These are phyloP conservation scores for Perdita meconis DNA, from an alignment of 2,888 invertebrate genomes.

Conservation along the genomic window DNA sequence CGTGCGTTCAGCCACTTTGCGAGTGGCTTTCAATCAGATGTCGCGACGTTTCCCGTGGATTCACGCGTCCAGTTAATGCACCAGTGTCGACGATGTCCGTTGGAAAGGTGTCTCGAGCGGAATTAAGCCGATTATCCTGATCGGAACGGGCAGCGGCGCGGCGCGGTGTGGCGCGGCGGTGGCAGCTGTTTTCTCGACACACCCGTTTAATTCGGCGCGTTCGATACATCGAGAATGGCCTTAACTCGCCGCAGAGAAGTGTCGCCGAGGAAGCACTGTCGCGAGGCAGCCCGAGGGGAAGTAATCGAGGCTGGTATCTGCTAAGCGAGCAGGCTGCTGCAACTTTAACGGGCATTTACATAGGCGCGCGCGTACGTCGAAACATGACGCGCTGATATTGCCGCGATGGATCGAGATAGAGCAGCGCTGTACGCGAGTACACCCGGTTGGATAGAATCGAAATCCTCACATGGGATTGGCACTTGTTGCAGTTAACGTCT, in stretches of 20 bases:
- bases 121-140: conserved; percentile 71
- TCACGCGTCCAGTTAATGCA: conserved; percentile 42
- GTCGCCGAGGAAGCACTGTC: conserved; percentile 53
- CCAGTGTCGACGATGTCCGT: conserved; percentile 40
- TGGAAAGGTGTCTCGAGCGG: conserved; percentile 66
- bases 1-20: not conserved
- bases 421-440: conserved; percentile 23
- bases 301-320: conserved; percentile 64
- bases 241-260: conserved; percentile 52
- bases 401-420: conserved; percentile 36
- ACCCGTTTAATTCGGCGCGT: conserved; percentile 67
- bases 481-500: conserved; percentile 56
- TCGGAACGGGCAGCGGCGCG: conserved; percentile 57
- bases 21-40: conserved; percentile 7
- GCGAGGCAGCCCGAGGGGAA: conserved; percentile 25
- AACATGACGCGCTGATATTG: conserved; percentile 40
- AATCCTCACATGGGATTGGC: conserved; percentile 40
- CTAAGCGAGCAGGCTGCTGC: conserved; percentile 50
- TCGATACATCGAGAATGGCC: conserved; percentile 61
- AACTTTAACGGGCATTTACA: conserved; percentile 45
- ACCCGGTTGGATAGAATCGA: conserved; percentile 30
- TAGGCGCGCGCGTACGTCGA: conserved; percentile 39
- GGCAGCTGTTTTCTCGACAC: conserved; percentile 67
- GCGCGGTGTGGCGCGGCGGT: too few relatives aligned
- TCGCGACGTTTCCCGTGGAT: conserved; percentile 6